Percentiles rank a stretch among this genome's conserved stretches.
Conservation (phyloP, 2,888 invertebrate genomes). For the Drosophila acutilabella region DNA sequence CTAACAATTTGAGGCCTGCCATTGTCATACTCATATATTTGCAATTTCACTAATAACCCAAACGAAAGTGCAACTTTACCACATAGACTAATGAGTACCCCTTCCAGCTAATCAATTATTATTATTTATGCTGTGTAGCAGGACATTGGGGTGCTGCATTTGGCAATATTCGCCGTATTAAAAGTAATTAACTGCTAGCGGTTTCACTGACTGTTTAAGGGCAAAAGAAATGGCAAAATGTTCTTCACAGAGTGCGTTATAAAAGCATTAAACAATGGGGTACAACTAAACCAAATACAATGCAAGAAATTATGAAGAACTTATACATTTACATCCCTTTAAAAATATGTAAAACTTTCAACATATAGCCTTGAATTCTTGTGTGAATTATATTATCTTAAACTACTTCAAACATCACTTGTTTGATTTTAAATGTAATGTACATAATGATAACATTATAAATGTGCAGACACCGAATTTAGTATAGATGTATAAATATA, state of each 20-base stretch:
- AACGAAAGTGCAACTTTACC: constrained; percentile 23
- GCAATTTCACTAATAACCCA: constrained; percentile 53
- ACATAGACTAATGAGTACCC: constrained; percentile 26
- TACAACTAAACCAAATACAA: background rate
- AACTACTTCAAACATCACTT: background rate
- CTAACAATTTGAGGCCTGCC: constrained; percentile 20
- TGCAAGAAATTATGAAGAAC: no score
- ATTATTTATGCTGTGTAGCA: constrained; percentile 56
- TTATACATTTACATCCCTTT: no score
- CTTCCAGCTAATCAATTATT: constrained; percentile 23
- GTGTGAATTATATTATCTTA: background rate
- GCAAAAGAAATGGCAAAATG: constrained; percentile 1
- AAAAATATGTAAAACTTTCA: background rate
- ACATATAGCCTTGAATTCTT: background rate
- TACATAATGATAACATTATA: background rate
- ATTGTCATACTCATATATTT: constrained; percentile 45
- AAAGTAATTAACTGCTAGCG: constrained; percentile 60
- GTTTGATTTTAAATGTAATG: no score
- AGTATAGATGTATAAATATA: background rate
- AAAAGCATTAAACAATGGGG: no score
- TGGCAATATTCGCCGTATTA: constrained; percentile 53
- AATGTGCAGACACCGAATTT: background rate
- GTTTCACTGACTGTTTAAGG: constrained; percentile 16
- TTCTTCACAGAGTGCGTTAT: constrained; percentile 9
- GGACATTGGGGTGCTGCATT: no score